Evolutionary conservation across 2,797 vertebrate genomes (phyloP).

Genomic region (Ctenosaura bakeri): DNA sequence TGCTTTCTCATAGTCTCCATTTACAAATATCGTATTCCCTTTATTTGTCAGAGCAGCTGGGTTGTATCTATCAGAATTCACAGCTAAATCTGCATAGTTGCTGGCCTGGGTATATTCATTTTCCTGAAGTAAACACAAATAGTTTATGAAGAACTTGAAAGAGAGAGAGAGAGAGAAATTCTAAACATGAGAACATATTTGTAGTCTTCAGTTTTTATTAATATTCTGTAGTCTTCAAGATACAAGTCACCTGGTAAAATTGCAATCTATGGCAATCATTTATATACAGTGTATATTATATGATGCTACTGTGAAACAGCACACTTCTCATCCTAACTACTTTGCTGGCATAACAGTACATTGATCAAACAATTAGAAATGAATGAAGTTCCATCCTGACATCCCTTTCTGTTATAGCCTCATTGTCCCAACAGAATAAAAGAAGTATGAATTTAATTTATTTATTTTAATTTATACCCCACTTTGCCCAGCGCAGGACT

Average conservation of each 20-base stretch:
- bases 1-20: slow-evolving; percentile 92
- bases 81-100: slow-evolving; percentile 93
- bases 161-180: background rate
- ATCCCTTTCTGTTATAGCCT: background rate
- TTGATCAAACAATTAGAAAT: background rate
- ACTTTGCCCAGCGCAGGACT: too few species aligned
- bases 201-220: slow-evolving; percentile 40
- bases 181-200: slow-evolving; percentile 9
- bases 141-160: slow-evolving; percentile 45
- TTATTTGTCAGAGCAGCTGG: slow-evolving; percentile 96
- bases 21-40: slow-evolving; percentile 92
- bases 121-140: slow-evolving; percentile 82
- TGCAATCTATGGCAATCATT: background rate
- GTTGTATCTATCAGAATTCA: slow-evolving; percentile 95
- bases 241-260: background rate
- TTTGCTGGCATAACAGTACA: background rate
- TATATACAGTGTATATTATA: background rate
- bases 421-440: background rate
- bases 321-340: background rate
- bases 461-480: background rate
- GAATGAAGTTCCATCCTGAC: background rate
- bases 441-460: background rate
- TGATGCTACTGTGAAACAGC: background rate
- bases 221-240: background rate
- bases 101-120: slow-evolving; percentile 93